Evolutionary conservation across 1,140 invertebrate genomes (phyloP).

Genomic region (Drosophila tani): DNA sequence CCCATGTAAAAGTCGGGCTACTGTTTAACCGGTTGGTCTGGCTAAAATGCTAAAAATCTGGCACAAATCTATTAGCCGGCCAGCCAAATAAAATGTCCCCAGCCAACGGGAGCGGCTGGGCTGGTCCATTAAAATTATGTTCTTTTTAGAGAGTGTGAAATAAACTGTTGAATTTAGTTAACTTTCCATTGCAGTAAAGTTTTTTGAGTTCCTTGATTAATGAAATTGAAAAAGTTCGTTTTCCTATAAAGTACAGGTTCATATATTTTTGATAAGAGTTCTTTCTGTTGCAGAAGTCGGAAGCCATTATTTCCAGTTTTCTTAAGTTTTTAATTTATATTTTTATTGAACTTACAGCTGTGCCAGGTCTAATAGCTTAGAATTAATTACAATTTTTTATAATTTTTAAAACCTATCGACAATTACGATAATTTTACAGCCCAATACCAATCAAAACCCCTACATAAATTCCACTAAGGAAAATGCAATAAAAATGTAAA

Average conservation of each 20-base stretch:
- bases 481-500: neutral
- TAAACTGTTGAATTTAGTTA: constrained; percentile 6
- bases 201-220: neutral
- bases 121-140: neutral
- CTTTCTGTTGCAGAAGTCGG: no score
- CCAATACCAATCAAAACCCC: no score
- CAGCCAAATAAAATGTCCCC: constrained; percentile 28
- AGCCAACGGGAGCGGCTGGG: constrained; percentile 7
- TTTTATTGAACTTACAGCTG: no score
- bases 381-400: no score
- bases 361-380: no score
- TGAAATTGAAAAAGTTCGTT: no score
- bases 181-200: constrained; percentile 5
- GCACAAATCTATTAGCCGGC: constrained; percentile 39
- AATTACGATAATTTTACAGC: neutral
- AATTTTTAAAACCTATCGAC: no score
- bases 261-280: no score
- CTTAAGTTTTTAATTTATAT: no score
- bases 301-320: no score
- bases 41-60: constrained; percentile 21
- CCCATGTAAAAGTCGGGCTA: constrained; percentile 44
- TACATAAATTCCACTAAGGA: neutral
- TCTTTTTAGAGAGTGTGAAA: neutral
- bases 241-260: no score
- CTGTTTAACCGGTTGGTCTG: constrained; percentile 46